phyloP scores from a whole-genome alignment of 1,140 invertebrate species.

The Drosophila bocki region DNA sequence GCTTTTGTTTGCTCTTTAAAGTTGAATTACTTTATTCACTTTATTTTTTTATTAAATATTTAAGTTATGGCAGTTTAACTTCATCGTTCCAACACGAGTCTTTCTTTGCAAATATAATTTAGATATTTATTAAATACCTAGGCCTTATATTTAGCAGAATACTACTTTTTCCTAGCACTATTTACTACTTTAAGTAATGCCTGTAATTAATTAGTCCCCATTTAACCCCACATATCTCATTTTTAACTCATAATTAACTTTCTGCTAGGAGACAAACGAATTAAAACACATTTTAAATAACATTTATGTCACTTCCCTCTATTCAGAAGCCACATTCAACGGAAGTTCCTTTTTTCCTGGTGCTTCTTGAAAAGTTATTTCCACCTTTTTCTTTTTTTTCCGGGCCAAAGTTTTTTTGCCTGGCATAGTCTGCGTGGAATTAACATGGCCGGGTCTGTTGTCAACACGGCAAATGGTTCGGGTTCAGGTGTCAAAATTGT shows the following conservation, averaged over 20 bases:
- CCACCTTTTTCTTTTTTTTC: conserved; percentile 11
- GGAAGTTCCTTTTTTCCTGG: conserved; percentile 1
- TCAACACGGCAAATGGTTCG: conserved; percentile 68
- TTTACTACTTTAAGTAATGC: too few species aligned
- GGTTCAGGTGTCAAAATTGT: conserved; percentile 79
- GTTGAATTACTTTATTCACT: too few species aligned
- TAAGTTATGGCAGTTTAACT: not conserved
- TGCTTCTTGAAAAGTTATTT: conserved; percentile 22
- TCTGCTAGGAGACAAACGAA: not conserved
- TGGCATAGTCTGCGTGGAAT: conserved; percentile 48
- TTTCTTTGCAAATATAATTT: not conserved
- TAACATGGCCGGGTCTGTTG: conserved; percentile 70
- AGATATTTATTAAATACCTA: not conserved
- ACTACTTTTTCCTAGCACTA: too few species aligned
- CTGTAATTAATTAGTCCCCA: not conserved
- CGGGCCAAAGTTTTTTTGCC: conserved; percentile 30
- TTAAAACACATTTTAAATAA: conserved; percentile 29
- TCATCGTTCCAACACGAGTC: too few species aligned
- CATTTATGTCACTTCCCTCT: conserved; percentile 12
- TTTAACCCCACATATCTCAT: not conserved
- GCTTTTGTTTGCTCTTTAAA: conserved; percentile 15
- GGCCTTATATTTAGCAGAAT: not conserved
- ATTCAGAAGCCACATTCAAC: conserved; percentile 19
- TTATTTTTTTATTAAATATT: not conserved
- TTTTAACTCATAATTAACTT: conserved; percentile 3